These are phyloP conservation scores for Petrolisthes manimaculis DNA, from an alignment of 2,888 invertebrate species.

Conservation along the genomic window DNA sequence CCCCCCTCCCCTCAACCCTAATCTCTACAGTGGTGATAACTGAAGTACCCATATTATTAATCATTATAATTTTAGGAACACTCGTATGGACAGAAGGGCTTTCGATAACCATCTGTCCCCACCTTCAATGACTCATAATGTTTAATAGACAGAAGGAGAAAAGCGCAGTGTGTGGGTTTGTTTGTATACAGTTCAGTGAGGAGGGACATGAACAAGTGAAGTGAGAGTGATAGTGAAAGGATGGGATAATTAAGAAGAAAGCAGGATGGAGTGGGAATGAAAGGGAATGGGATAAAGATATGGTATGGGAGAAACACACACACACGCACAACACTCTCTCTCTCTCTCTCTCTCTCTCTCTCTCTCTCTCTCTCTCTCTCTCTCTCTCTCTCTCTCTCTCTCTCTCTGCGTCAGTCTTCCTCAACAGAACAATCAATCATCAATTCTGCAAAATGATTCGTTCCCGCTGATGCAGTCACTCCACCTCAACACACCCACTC, in stretches of 20 bases:
- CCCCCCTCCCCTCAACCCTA: background rate
- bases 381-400: background rate
- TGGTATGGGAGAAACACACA: too few species aligned
- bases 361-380: background rate
- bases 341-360: background rate
- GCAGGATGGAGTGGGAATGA: constrained; percentile 15
- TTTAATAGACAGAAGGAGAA: too few species aligned
- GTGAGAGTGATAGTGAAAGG: background rate
- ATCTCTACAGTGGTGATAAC: background rate
- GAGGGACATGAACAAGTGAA: background rate
- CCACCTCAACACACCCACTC: background rate
- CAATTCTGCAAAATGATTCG: background rate
- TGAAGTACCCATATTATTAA: too few species aligned
- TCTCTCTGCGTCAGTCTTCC: background rate
- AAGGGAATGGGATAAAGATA: background rate
- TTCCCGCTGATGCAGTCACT: background rate
- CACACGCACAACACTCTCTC: background rate
- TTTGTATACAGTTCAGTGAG: too few species aligned
- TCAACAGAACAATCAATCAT: background rate
- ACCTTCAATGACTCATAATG: too few species aligned
- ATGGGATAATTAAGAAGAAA: background rate
- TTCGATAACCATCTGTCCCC: too few species aligned
- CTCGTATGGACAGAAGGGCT: too few species aligned
- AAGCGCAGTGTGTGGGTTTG: too few species aligned
- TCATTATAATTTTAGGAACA: too few species aligned